Evolutionary conservation across 2,888 invertebrate genomes (phyloP).

Genomic region (Tenthredo livida): DNA sequence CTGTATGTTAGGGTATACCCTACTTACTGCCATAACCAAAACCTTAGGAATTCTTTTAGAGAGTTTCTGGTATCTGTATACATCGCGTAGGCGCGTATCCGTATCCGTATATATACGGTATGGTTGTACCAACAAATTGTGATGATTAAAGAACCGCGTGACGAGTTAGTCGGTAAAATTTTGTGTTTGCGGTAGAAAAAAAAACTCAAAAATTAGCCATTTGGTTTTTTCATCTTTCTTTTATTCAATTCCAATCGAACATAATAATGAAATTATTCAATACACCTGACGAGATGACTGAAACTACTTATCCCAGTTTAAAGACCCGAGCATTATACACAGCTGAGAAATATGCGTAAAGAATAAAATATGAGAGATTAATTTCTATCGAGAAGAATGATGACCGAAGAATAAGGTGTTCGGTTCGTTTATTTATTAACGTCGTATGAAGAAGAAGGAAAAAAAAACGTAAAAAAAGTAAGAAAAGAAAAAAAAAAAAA

Average conservation of each 20-base stretch:
- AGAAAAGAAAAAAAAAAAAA: neutral
- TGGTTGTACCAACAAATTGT: neutral
- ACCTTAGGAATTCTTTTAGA: neutral
- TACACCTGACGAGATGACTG: no score
- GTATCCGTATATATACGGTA: neutral
- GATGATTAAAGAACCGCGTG: neutral
- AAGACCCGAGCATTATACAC: no score
- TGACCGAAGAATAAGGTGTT: neutral
- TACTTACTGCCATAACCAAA: slow-evolving; percentile 1
- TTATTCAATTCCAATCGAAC: neutral
- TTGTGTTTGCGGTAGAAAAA: neutral
- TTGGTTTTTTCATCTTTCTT: no score
- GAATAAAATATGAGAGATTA: neutral
- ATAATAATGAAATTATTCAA: no score
- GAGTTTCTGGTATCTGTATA: neutral
- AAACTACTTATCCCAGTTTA: no score
- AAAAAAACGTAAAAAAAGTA: neutral
- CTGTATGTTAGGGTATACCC: neutral
- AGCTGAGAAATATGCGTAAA: no score
- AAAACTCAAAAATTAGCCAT: neutral
- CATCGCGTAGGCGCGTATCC: neutral
- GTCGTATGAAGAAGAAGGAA: neutral
- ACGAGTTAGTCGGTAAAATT: neutral
- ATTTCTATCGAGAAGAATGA: neutral
- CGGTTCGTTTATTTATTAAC: neutral